phyloP scores from a whole-genome alignment of 2,888 invertebrate species.

The Drosophila affinis region DNA sequence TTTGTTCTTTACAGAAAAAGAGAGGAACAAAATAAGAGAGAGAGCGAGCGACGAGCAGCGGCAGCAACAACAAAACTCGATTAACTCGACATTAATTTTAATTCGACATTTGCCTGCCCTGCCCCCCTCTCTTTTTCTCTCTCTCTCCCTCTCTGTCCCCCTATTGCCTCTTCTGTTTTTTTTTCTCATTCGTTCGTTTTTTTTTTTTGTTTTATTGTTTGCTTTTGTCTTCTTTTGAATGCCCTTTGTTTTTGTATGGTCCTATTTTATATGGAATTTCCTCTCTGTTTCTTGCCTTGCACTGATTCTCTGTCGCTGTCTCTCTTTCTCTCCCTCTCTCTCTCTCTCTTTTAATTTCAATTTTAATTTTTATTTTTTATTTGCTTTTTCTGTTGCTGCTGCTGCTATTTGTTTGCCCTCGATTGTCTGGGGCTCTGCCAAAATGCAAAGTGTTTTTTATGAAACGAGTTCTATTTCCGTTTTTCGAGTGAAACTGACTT shows the following conservation, averaged over 20 bases:
- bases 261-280: slow-evolving; percentile 63
- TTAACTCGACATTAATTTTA: slow-evolving; percentile 82
- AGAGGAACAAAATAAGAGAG: slow-evolving; percentile 27
- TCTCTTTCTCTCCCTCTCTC: slow-evolving; percentile 7
- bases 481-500: slow-evolving; percentile 37
- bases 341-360: slow-evolving; percentile 29
- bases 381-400: not conserved
- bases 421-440: slow-evolving; percentile 18
- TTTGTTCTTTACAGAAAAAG: slow-evolving; percentile 12
- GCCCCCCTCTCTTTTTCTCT: slow-evolving; percentile 3
- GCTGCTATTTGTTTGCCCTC: slow-evolving; percentile 25
- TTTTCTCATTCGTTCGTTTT: slow-evolving; percentile 11
- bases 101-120: slow-evolving; percentile 77
- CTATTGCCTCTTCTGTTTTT: slow-evolving; percentile 33
- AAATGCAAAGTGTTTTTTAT: slow-evolving; percentile 55
- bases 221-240: slow-evolving; percentile 52
- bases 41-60: slow-evolving; percentile 30
- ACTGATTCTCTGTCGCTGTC: slow-evolving; percentile 4
- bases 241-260: slow-evolving; percentile 58
- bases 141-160: slow-evolving; percentile 15
- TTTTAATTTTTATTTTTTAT: slow-evolving; percentile 14
- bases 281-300: slow-evolving; percentile 39
- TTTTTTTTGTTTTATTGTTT: slow-evolving; percentile 38
- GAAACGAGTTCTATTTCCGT: slow-evolving; percentile 72
- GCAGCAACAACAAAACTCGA: slow-evolving; percentile 80